Evolutionary conservation across 2,797 vertebrate species (phyloP).

Genomic region (Aphelocoma californica): DNA sequence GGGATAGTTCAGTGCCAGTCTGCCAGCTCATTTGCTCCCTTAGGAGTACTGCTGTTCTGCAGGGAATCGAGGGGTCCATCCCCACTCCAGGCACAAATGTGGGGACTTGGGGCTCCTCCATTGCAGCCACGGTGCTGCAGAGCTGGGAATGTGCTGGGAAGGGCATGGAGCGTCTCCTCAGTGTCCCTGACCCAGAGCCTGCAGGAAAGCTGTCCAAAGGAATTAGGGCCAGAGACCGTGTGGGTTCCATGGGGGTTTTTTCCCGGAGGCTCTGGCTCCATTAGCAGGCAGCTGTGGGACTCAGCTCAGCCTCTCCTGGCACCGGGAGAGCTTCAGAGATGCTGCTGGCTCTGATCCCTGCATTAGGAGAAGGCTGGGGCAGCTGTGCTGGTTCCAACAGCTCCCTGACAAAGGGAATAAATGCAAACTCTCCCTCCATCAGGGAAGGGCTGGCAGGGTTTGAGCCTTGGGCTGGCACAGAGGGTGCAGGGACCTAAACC

Average conservation of each 20-base stretch:
- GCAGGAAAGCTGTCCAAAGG: neutral
- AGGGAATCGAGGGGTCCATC: neutral
- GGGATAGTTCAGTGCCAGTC: neutral
- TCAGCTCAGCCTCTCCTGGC: neutral
- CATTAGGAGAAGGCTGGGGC: neutral
- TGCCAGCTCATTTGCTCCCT: neutral
- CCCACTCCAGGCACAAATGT: fast-evolving
- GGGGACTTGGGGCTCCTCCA: fast-evolving
- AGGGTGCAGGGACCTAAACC: too few species aligned
- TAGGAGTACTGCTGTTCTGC: fast-evolving
- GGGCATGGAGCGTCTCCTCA: fast-evolving
- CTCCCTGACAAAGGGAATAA: neutral
- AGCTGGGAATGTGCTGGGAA: neutral
- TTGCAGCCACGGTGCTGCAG: fast-evolving
- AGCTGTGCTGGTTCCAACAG: neutral
- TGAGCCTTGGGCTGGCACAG: fast-evolving
- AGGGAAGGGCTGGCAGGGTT: neutral
- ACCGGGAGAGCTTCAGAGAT: fast-evolving
- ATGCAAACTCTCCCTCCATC: fast-evolving
- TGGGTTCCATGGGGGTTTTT: neutral
- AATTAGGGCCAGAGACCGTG: neutral
- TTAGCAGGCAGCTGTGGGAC: neutral
- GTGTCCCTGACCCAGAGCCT: neutral
- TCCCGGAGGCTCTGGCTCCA: neutral
- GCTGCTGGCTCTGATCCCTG: neutral